phyloP scores from a whole-genome alignment of 2,888 invertebrate species.

The Agrilus cyanescens region DNA sequence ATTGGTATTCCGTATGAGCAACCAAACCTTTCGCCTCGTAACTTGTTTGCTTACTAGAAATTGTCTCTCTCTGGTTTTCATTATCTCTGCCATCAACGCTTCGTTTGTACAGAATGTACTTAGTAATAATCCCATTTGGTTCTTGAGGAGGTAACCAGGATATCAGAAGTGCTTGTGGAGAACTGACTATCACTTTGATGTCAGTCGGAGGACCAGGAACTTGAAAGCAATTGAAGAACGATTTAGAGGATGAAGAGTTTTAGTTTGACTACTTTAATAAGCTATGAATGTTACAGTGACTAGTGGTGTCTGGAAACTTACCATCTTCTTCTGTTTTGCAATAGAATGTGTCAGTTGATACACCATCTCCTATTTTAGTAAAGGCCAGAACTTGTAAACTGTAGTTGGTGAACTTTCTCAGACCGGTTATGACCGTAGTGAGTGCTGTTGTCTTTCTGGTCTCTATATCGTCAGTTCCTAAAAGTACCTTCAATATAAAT shows the following conservation, averaged over 20 bases:
- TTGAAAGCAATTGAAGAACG: slow-evolving; percentile 25
- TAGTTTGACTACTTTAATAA: no score
- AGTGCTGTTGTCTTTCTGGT: slow-evolving; percentile 56
- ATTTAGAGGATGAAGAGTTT: not conserved
- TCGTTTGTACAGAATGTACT: slow-evolving; percentile 60
- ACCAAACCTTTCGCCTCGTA: slow-evolving; percentile 58
- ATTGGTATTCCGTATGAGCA: slow-evolving; percentile 61
- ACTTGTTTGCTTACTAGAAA: slow-evolving; percentile 50
- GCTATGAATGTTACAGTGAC: no score
- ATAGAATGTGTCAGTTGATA: slow-evolving; percentile 51
- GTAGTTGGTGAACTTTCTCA: slow-evolving; percentile 69
- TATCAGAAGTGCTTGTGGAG: slow-evolving; percentile 60
- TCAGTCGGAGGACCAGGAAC: slow-evolving; percentile 70
- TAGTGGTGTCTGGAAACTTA: slow-evolving; percentile 30
- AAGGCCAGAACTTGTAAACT: slow-evolving; percentile 68
- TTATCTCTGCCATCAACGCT: slow-evolving; percentile 56
- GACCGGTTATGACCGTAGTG: slow-evolving; percentile 55
- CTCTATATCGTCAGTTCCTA: slow-evolving; percentile 43
- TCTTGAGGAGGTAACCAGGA: slow-evolving; percentile 67
- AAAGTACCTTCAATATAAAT: slow-evolving; percentile 15
- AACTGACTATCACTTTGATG: slow-evolving; percentile 67
- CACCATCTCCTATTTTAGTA: slow-evolving; percentile 68
- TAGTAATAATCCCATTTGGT: slow-evolving; percentile 65
- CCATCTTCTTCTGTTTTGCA: slow-evolving; percentile 72
- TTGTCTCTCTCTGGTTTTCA: slow-evolving; percentile 53